phyloP scores from a whole-genome alignment of 2,797 vertebrate species.

The Apogon hyalosoma region DNA sequence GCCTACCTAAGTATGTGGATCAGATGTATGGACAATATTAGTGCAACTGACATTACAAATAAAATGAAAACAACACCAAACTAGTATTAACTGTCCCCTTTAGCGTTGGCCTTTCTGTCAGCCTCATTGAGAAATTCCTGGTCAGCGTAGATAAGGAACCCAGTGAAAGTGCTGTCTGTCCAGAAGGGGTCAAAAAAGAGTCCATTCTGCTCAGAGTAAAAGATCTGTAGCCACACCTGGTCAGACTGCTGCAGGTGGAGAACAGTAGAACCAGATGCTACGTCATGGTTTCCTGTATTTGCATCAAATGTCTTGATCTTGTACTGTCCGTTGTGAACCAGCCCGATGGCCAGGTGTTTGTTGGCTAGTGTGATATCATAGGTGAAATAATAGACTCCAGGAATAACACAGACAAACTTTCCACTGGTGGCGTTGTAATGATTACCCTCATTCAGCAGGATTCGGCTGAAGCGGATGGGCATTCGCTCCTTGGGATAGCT shows the following conservation, averaged over 20 bases:
- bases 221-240: conserved; percentile 98
- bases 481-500: conserved; percentile 94
- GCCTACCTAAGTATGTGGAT: not conserved
- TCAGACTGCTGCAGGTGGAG: conserved; percentile 89
- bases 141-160: conserved; percentile 95
- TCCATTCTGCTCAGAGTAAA: conserved; percentile 96
- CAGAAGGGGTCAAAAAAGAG: conserved; percentile 97
- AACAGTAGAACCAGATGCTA: conserved; percentile 95
- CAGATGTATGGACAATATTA: too few species aligned
- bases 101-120: conserved; percentile 74
- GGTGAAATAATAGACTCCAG: conserved; percentile 95
- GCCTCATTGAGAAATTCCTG: conserved; percentile 85
- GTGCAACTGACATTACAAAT: not conserved
- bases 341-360: conserved; percentile 95
- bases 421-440: conserved; percentile 93
- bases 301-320: conserved; percentile 96
- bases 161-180: conserved; percentile 97
- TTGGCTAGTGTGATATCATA: conserved; percentile 97
- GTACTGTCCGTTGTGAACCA: conserved; percentile 97
- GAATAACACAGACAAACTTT: conserved; percentile 92
- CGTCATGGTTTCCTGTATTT: conserved; percentile 96
- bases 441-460: conserved; percentile 94
- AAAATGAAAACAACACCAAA: not conserved
- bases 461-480: conserved; percentile 95
- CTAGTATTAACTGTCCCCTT: conserved; percentile 52